These are phyloP conservation scores for Otolemur garnettii DNA, from an alignment of 2,113 vertebrate species.

Conservation along the genomic window DNA sequence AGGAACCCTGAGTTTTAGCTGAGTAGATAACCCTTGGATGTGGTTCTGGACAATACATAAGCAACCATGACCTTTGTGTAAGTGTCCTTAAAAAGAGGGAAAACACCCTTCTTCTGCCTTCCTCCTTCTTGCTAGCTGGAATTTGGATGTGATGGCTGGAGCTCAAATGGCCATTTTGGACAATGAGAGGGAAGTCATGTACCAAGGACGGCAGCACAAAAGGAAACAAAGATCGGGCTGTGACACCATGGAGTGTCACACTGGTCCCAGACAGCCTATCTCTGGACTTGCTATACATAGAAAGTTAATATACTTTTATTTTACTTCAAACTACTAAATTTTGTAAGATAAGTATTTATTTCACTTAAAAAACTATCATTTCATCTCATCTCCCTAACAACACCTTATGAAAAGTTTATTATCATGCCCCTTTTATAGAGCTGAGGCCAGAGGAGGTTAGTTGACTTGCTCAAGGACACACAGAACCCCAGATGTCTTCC, in stretches of 20 bases:
- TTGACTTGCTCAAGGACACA: background rate
- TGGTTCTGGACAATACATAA: background rate
- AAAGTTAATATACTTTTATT: conserved; percentile 8
- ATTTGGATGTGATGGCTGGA: background rate
- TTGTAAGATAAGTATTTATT: background rate
- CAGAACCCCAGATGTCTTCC: background rate
- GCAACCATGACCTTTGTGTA: background rate
- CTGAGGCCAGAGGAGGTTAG: background rate
- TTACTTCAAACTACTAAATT: background rate
- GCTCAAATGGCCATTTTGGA: background rate
- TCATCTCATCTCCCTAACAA: background rate
- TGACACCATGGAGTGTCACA: rapidly evolving
- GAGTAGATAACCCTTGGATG: too few relatives aligned
- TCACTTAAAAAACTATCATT: background rate
- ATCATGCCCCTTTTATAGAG: background rate
- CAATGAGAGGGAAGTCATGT: background rate
- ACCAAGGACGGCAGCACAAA: background rate
- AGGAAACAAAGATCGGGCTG: background rate
- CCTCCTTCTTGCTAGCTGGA: background rate
- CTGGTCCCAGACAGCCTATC: background rate
- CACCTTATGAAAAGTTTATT: background rate
- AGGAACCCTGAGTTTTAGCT: background rate
- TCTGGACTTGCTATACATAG: background rate
- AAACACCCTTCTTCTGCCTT: background rate
- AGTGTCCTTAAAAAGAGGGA: background rate